Evolutionary conservation across 2,888 invertebrate genomes (phyloP), one percentile per base, ranked within the genome.

Genomic region (Erannis defoliaria): DNA sequence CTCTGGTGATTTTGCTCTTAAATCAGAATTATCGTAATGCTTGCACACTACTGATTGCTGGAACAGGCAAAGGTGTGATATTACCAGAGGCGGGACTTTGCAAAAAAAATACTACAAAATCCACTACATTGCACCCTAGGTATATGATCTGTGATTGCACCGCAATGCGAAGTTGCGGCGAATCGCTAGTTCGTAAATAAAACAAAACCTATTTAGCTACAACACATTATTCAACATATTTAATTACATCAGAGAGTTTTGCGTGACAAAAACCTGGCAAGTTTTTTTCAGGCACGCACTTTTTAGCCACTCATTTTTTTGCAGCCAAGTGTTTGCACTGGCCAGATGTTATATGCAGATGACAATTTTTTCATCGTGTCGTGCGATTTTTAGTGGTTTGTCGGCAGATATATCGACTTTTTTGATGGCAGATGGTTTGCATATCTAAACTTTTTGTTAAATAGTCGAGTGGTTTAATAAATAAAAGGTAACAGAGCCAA

Each of bases 261-360:
- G 21, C 46, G 48, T 23, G 49, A 45, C 33, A 60, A 67, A 65
- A 61, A 29, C 19, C 43, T 26, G 21, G 35, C 35, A 48, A 57
- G 21, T 73, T 77, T 75, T 81, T 80, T 79, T 68, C 72, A 57
- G 60, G 55, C 70, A 76, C 80, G 79, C 77, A 80, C 85, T 86
- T 92, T 90, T 90, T 89, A 89, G 86, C 86, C 72, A 77, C 73
- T 77, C 67, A 73, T 81, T 88, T 89, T 87, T 85, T 77, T 78
- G 77, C 75, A 75, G 18, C 48, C 76, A 80, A 77, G 80, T 88
- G 88, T 88, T 88, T 85, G 75, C 81, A 83, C 69, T 85, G 85
- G 81, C 90, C 92, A 93, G 90, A 89, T 92, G 92, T 84, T 84
- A 78, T 90, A 93, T 93, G 92, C 92, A 92, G 90, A 93, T 91